phyloP scores from a whole-genome alignment of 2,888 invertebrate genomes.

The Diploptera punctata region DNA sequence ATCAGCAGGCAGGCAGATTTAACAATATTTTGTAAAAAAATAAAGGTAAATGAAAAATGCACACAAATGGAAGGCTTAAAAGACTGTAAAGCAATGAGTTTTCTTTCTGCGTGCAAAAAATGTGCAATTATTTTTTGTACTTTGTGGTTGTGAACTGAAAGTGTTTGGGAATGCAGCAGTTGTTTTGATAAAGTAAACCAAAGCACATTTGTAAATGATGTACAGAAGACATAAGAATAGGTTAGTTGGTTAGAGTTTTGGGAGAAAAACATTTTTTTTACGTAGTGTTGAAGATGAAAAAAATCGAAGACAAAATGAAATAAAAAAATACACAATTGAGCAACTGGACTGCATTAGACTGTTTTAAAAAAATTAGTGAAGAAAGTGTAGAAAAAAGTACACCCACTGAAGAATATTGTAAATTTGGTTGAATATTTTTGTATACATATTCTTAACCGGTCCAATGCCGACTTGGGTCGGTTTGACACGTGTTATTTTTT shows the following conservation, averaged over 20 bases:
- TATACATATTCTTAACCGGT: conserved; percentile 42
- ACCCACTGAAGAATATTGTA: conserved; percentile 41
- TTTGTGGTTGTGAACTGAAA: conserved; percentile 41
- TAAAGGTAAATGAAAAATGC: not conserved
- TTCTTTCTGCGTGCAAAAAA: conserved; percentile 35
- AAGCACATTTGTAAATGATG: conserved; percentile 43
- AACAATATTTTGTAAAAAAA: conserved; percentile 22
- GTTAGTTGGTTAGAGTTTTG: conserved; percentile 39
- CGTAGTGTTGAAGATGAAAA: conserved; percentile 25
- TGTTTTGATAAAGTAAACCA: conserved; percentile 42
- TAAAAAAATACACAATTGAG: not conserved
- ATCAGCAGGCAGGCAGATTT: conserved; percentile 4
- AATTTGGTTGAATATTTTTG: conserved; percentile 44
- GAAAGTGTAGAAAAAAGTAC: conserved; percentile 21
- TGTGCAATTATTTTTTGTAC: conserved; percentile 43
- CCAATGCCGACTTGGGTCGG: conserved; percentile 35
- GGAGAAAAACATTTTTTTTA: conserved; percentile 32
- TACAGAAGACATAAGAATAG: conserved; percentile 37
- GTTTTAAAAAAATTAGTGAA: conserved; percentile 27
- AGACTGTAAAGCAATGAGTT: conserved; percentile 3
- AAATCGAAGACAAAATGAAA: not conserved
- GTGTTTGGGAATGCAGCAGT: conserved; percentile 34
- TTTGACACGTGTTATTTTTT: conserved; percentile 40
- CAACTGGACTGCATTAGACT: conserved; percentile 37
- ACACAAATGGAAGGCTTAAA: conserved; percentile 28